A percentile compares a stretch with the other conserved stretches of the same genome.
These are phyloP conservation scores for Molanna angustata DNA, from an alignment of 2,888 invertebrate genomes.

Conservation along the genomic window DNA sequence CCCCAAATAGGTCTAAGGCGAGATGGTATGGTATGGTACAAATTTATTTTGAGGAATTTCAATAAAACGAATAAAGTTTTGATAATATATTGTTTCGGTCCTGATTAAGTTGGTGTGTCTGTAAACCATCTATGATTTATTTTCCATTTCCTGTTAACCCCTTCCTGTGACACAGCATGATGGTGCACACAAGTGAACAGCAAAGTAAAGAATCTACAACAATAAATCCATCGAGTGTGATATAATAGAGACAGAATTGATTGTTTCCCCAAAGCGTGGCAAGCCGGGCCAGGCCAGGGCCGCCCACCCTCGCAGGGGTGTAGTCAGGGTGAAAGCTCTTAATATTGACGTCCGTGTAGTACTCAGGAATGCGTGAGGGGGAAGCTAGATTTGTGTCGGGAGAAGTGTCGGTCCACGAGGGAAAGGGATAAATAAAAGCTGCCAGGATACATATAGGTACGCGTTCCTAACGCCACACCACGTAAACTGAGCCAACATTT, in stretches of 20 bases:
- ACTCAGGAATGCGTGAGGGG: constrained; percentile 30
- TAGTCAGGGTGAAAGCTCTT: constrained; percentile 30
- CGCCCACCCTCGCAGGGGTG: too few relatives aligned
- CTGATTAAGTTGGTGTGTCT: too few relatives aligned
- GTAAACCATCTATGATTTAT: too few relatives aligned
- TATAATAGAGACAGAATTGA: constrained; percentile 31
- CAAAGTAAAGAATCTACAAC: constrained; percentile 10
- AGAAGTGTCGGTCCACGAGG: constrained; percentile 25
- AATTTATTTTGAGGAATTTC: too few relatives aligned
- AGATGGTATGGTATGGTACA: too few relatives aligned
- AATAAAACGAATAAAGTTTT: too few relatives aligned
- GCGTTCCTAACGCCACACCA: too few relatives aligned
- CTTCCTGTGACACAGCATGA: not conserved
- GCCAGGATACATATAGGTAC: constrained; percentile 16
- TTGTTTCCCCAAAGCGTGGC: constrained; percentile 28
- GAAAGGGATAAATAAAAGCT: constrained; percentile 31
- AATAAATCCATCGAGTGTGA: constrained; percentile 25
- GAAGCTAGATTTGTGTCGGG: constrained; percentile 29
- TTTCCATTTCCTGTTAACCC: not conserved
- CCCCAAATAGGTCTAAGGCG: too few relatives aligned
- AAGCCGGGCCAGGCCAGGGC: constrained; percentile 24
- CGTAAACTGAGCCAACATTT: too few relatives aligned
- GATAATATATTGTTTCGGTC: too few relatives aligned
- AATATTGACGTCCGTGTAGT: constrained; percentile 31
- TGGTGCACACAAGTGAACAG: not conserved